Evolutionary conservation across 2,888 invertebrate genomes (phyloP), one percentile per base, ranked within the genome.

Genomic region (Drosophila limbata): DNA sequence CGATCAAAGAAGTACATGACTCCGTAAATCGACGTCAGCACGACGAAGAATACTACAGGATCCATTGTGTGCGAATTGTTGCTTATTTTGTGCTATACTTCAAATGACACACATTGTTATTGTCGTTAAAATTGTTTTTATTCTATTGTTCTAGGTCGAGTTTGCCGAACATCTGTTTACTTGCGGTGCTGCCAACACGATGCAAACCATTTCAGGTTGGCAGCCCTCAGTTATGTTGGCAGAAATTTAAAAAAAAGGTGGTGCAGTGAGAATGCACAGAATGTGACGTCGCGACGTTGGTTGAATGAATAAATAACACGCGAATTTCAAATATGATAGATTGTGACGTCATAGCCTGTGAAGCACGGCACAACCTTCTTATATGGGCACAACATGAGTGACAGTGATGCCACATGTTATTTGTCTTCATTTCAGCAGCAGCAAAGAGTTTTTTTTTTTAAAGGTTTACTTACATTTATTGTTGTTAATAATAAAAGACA

Each of bases 1-100:
- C 95, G 94, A 91, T 97, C 96, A 91, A 97, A 96, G 91, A 97
- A 97, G 92, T 95, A 95, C 80, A 96, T 92, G 40, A 95, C 93
- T 75, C 94, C 94, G 91, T 97, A 96, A 82, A 96, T 93, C 52
- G 94, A 93, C 73, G 94, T 92, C 73, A 95, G 94, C 73, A 94
- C 93, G 61, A 95, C 92, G 77, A 96, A 94, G 69, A 95, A 93
- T 79, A 94, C 92, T 57, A 94, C 91, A 65, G 95, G 94, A 92
- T 96, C 95, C 96, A 96, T 96, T 56, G 13, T 69, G 73, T 56
- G 77, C 64, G 35, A 25, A 39, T 47, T 48, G 25, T 28, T 13
- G 35, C 11, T 28, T 4, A 28, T 11, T 68, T 60, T 53, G 59
- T 64, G 64, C 55, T 62, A 1, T 51, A 13, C 5, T 56, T 79